Evolutionary conservation across 2,888 invertebrate species (phyloP).

Genomic region (Cheilosia impressa): DNA sequence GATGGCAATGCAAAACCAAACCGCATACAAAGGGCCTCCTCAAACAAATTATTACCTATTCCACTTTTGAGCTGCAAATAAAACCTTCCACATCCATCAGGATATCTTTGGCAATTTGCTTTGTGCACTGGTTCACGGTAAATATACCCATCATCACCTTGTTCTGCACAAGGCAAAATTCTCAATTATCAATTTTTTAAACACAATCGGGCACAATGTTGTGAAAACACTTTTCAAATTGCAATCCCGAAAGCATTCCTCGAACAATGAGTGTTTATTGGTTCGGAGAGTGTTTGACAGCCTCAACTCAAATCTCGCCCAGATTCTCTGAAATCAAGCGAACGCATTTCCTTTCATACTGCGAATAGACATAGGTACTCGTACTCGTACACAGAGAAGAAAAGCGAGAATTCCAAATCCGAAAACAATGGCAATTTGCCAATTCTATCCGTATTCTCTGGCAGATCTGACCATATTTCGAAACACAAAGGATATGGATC

Average conservation of each 20-base stretch:
- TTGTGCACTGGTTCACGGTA: constrained; percentile 69
- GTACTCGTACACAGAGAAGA: constrained; percentile 31
- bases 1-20: too few species aligned
- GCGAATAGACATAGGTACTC: not conserved
- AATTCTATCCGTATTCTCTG: constrained; percentile 62
- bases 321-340: constrained; percentile 45
- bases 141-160: constrained; percentile 74
- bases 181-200: constrained; percentile 69
- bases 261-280: constrained; percentile 73
- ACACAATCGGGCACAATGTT: constrained; percentile 65
- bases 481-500: constrained; percentile 60
- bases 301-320: constrained; percentile 58
- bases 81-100: not conserved
- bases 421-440: constrained; percentile 74
- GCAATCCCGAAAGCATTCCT: constrained; percentile 44
- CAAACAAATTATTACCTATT: not conserved
- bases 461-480: constrained; percentile 66
- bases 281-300: constrained; percentile 71
- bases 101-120: constrained; percentile 41
- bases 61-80: not conserved
- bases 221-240: constrained; percentile 74
- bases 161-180: constrained; percentile 53
- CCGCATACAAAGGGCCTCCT: too few species aligned
- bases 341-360: constrained; percentile 30
- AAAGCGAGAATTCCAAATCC: constrained; percentile 67